phyloP scores from a whole-genome alignment of 2,113 vertebrate genomes.

The Neoarius graeffei region DNA sequence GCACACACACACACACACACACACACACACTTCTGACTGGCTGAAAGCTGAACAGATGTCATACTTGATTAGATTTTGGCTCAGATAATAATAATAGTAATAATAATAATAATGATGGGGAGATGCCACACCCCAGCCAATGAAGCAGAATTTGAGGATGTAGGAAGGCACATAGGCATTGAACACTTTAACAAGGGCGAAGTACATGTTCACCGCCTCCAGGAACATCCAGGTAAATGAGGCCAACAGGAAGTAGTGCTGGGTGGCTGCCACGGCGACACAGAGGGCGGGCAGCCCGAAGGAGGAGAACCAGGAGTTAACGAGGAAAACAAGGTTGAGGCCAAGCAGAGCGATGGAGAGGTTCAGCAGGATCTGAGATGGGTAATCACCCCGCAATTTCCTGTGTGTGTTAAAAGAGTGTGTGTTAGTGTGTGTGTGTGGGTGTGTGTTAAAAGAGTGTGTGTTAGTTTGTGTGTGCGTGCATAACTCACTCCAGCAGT shows the following conservation, averaged over 20 bases:
- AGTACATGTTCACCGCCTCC: constrained; percentile 87
- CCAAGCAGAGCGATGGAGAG: constrained; percentile 80
- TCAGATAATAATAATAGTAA: neutral
- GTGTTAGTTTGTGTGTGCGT: neutral
- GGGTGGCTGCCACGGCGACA: constrained; percentile 62
- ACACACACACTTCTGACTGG: neutral
- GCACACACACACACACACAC: neutral
- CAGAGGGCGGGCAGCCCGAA: constrained; percentile 74
- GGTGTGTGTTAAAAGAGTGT: constrained; percentile 6
- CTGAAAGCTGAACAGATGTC: neutral
- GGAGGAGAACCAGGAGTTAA: constrained; percentile 82
- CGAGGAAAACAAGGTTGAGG: constrained; percentile 82
- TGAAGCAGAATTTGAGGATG: constrained; percentile 83
- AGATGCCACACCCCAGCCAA: constrained; percentile 85
- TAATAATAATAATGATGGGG: neutral
- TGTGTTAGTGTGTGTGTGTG: neutral
- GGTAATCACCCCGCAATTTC: constrained; percentile 81
- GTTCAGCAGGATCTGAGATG: constrained; percentile 88
- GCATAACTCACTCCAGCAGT: constrained; percentile 79
- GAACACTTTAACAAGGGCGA: constrained; percentile 88
- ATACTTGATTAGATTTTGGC: too few relatives aligned
- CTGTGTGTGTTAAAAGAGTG: constrained; percentile 60
- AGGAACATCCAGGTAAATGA: constrained; percentile 91
- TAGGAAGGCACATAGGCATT: constrained; percentile 85
- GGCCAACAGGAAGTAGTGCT: constrained; percentile 87